Base-by-base conservation (phyloP, 2,113 vertebrate genomes). In the Redunca redunca region DNA sequence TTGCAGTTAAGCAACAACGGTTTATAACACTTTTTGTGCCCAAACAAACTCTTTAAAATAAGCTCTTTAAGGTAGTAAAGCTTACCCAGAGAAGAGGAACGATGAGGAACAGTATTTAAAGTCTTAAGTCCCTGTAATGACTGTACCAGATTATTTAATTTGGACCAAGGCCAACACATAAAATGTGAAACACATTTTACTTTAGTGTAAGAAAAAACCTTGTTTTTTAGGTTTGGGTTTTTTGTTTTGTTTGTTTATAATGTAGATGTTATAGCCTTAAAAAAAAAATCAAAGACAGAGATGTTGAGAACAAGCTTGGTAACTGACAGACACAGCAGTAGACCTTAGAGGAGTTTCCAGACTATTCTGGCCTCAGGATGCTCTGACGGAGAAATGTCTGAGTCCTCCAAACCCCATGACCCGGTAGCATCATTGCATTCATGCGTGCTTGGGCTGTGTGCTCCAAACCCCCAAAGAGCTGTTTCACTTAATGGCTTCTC, bases 91-190 rank as follows among this genome's bases (percentile, higher is more conserved):
- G 43, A 96, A 78, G 87, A 91, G 36, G n/a, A 94, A 97, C 71
- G 91, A 92, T 85, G 52, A 82, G 60, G 62, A 93, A 90, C 55
- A 96, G 94, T 94, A 62, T 40, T 97, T 97, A 94, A 84, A 96
- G n/a, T 96, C 97, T 98, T 98, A 94, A 97, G 98, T 98, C 95
- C 74, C 80, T 91, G 78, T 95, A 98, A 99, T 8, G 95, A 97
- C 84, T 97, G 97, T 94, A 98, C 88, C 98, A 99, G 98, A 98
- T 98, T 98, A 99, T 98, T 98, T 98, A 98, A 97, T 97, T 97
- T 98, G 98, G 98, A 98, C 57, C 46, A 96, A 58, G 33, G 88
- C 97, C 98, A 98, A 86, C 53, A 95, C 28, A 96, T 96, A 97
- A 95, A 97, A 98, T 96, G 53, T 71, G 71, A 94, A 98, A 98